phyloP scores from a whole-genome alignment of 2,113 vertebrate genomes.

The Myotis brandtii region DNA sequence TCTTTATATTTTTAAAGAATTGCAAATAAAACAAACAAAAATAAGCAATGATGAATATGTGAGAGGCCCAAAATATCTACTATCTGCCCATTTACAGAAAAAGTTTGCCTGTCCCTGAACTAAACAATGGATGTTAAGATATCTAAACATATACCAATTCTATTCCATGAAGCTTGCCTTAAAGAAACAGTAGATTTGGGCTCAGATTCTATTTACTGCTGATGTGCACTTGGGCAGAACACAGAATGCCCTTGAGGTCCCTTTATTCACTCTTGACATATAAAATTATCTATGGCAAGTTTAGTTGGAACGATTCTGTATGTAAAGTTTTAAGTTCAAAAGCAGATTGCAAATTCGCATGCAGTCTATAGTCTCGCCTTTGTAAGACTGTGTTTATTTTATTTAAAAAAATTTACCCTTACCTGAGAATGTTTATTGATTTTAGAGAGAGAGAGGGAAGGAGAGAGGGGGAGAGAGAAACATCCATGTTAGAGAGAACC shows the following conservation, averaged over 20 bases:
- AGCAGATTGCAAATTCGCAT: neutral
- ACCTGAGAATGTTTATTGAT: neutral
- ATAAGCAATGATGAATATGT: neutral
- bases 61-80: neutral
- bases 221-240: slow-evolving; percentile 6
- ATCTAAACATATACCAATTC: neutral
- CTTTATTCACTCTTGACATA: neutral
- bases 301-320: neutral
- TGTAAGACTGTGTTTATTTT: slow-evolving; percentile 42
- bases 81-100: neutral
- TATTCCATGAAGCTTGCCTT: neutral
- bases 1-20: neutral
- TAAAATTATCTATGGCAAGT: neutral
- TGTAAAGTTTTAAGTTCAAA: slow-evolving; percentile 36
- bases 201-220: neutral
- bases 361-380: neutral
- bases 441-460: neutral
- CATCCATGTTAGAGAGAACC: neutral
- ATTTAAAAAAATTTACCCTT: neutral
- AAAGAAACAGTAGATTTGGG: neutral
- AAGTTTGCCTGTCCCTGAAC: neutral
- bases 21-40: neutral
- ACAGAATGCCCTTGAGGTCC: neutral
- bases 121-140: neutral
- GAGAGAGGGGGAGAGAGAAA: neutral